A percentile compares a stretch with the other conserved stretches of the same genome.
phyloP scores from a whole-genome alignment of 2,888 invertebrate genomes.

The Micropterix aruncella region DNA sequence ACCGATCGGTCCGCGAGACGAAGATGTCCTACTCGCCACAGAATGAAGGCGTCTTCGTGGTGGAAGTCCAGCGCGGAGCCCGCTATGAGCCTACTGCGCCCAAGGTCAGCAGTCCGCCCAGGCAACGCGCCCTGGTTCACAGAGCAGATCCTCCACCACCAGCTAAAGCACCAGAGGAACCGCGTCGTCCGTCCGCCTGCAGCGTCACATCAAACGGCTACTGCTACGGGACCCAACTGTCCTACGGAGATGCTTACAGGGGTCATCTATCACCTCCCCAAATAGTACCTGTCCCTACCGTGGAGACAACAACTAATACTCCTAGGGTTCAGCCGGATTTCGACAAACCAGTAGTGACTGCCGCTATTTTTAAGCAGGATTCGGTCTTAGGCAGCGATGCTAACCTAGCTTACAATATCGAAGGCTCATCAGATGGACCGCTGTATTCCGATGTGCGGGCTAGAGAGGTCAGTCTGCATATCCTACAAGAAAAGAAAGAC shows the following conservation, averaged over 20 bases:
- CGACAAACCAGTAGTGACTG: slow-evolving; percentile 53
- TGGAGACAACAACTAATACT: slow-evolving; percentile 21
- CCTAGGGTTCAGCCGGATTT: slow-evolving; percentile 34
- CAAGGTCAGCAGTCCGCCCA: slow-evolving; percentile 20
- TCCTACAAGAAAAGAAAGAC: slow-evolving; percentile 26
- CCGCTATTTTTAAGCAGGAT: slow-evolving; percentile 54
- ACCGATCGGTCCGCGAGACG: slow-evolving; percentile 55
- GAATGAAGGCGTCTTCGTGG: slow-evolving; percentile 61
- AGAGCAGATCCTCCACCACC: slow-evolving; percentile 35
- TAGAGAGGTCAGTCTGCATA: slow-evolving; percentile 29
- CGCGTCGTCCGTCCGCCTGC: slow-evolving; percentile 48
- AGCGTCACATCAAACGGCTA: slow-evolving; percentile 72
- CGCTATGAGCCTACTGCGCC: slow-evolving; percentile 28
- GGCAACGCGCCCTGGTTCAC: slow-evolving; percentile 23
- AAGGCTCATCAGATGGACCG: slow-evolving; percentile 37
- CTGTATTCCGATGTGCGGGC: slow-evolving; percentile 36
- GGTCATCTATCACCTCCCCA: slow-evolving; percentile 57
- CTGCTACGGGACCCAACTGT: slow-evolving; percentile 4
- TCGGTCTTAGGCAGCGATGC: slow-evolving; percentile 33
- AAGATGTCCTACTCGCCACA: slow-evolving; percentile 62
- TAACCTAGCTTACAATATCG: slow-evolving; percentile 32
- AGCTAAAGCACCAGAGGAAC: slow-evolving; percentile 30
- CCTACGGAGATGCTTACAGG: slow-evolving; percentile 26
- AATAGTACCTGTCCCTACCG: slow-evolving; percentile 42
- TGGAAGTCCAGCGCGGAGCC: slow-evolving; percentile 44